These are phyloP conservation scores for Balaenoptera acutorostrata DNA, from an alignment of 2,113 vertebrate genomes.

Conservation along the genomic window DNA sequence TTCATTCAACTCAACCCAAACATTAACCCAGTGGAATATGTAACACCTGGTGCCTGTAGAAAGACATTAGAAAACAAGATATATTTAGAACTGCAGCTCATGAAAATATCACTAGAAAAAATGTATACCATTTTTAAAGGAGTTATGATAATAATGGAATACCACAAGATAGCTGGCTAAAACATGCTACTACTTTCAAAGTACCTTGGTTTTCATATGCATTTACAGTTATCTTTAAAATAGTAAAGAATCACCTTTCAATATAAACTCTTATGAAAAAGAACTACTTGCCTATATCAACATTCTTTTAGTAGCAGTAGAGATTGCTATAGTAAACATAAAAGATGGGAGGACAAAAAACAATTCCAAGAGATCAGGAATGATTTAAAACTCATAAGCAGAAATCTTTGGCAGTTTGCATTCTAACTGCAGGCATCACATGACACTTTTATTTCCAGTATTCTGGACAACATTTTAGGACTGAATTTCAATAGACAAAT, in stretches of 20 bases:
- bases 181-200: constrained; percentile 64
- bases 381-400: constrained; percentile 78
- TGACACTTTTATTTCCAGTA: constrained; percentile 58
- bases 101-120: constrained; percentile 38
- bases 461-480: constrained; percentile 59
- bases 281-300: constrained; percentile 66
- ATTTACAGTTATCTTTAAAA: constrained; percentile 69
- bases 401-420: constrained; percentile 72
- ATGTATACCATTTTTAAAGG: constrained; percentile 29
- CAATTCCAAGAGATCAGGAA: constrained; percentile 75
- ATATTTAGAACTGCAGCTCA: neutral
- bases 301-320: constrained; percentile 71
- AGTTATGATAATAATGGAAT: constrained; percentile 51
- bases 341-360: constrained; percentile 71
- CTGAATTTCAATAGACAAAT: constrained; percentile 72
- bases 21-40: neutral
- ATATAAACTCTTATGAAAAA: constrained; percentile 72
- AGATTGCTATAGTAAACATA: constrained; percentile 73
- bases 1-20: neutral
- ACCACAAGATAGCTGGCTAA: constrained; percentile 57
- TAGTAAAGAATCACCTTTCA: constrained; percentile 72
- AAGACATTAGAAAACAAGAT: constrained; percentile 47
- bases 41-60: neutral
- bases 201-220: constrained; percentile 63
- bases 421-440: constrained; percentile 59